Conservation (phyloP, 2,888 invertebrate species). For the Volucella inanis region DNA sequence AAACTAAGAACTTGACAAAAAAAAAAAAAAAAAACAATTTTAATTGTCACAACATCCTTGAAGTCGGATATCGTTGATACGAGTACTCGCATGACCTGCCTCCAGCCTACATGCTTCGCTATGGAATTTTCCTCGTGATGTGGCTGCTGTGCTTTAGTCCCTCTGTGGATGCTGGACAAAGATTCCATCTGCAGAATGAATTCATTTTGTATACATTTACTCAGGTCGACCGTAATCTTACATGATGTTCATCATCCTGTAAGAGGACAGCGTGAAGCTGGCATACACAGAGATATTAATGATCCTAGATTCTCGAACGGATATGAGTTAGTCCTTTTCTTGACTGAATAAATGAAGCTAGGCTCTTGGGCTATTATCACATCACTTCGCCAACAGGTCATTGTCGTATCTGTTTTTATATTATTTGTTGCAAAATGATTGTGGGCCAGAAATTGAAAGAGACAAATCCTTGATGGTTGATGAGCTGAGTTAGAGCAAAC, state of each 20-base stretch:
- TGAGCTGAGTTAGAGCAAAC: not conserved
- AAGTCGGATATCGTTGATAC: constrained; percentile 6
- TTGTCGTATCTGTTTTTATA: constrained; percentile 33
- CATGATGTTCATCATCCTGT: constrained; percentile 72
- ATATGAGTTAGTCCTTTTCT: constrained; percentile 61
- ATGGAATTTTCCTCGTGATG: constrained; percentile 15
- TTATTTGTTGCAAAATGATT: constrained; percentile 25
- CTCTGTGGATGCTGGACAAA: not conserved
- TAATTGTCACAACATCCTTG: constrained; percentile 65
- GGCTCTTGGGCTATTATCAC: constrained; percentile 68
- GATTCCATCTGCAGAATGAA: constrained; percentile 71
- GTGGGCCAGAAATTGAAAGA: not conserved
- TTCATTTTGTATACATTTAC: constrained; percentile 71
- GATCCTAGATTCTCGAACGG: constrained; percentile 58
- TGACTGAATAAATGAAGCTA: constrained; percentile 62
- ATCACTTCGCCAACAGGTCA: constrained; percentile 67
- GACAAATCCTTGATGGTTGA: constrained; percentile 28
- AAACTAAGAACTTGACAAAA: constrained; percentile 19
- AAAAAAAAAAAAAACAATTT: constrained; percentile 39
- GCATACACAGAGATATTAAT: constrained; percentile 57
- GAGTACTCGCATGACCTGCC: constrained; percentile 54
- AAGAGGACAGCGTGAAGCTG: constrained; percentile 59
- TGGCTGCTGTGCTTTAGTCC: not conserved
- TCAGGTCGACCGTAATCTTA: constrained; percentile 67
- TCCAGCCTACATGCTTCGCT: constrained; percentile 41